Evolutionary conservation across 2,888 invertebrate genomes (phyloP).

Genomic region (Coecobrya sp.): DNA sequence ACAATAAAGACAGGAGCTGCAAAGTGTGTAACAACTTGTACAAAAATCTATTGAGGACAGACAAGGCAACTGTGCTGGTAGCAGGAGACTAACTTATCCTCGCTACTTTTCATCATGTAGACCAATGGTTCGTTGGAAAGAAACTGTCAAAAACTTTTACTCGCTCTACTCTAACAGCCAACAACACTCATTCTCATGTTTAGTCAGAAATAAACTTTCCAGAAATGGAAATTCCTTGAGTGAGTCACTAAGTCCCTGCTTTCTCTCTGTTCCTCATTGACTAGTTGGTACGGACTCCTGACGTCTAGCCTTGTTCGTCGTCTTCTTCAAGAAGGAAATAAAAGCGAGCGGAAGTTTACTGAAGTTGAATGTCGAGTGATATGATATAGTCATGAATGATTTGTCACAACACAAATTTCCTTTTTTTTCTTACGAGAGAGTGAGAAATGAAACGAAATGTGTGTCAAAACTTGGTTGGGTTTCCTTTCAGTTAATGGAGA

Average conservation of each 20-base stretch:
- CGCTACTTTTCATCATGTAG: constrained; percentile 25
- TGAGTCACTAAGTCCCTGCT: constrained; percentile 7
- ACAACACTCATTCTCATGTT: constrained; percentile 35
- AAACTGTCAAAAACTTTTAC: constrained; percentile 38
- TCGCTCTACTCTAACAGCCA: background rate
- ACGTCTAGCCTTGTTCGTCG: background rate
- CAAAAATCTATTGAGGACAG: constrained; percentile 23
- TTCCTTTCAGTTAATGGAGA: constrained; percentile 4
- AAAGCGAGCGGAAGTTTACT: constrained; percentile 66
- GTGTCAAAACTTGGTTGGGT: constrained; percentile 36
- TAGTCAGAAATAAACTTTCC: constrained; percentile 19
- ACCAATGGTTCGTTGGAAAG: background rate
- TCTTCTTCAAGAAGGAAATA: constrained; percentile 18
- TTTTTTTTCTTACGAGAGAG: background rate
- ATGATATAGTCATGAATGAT: constrained; percentile 75
- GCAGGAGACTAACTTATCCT: background rate
- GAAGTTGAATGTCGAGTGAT: constrained; percentile 52
- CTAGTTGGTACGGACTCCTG: background rate
- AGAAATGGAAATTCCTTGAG: constrained; percentile 41
- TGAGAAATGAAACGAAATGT: constrained; percentile 37
- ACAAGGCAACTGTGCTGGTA: background rate
- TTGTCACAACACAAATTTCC: constrained; percentile 52
- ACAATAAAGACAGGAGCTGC: background rate
- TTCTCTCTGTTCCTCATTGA: background rate
- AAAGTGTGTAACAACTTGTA: background rate